Base-by-base conservation (phyloP, 2,888 invertebrate species). In the Ochropleura leucogaster region DNA sequence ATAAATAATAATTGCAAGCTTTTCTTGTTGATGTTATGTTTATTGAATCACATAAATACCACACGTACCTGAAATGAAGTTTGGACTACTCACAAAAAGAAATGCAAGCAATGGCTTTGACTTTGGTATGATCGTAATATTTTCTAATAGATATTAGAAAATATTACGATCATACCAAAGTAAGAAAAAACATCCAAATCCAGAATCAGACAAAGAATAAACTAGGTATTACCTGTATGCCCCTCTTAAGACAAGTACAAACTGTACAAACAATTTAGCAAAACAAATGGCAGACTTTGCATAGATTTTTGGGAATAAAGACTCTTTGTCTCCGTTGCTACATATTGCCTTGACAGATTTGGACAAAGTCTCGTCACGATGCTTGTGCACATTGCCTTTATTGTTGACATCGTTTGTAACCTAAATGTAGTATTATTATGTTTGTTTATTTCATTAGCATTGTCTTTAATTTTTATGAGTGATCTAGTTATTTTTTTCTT, bases 261-360 rank as follows among this genome's bases (percentile, higher is more conserved):
- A 71, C 65, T 67, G 47, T 80, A 78, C 80, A 74, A n/a, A n/a
- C 63, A 77, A 82, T 79, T 70, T 60, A 76, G 70, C 30, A 62
- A 77, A 64, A 73, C 70, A 79, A 76, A 80, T 81, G 68, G 59
- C 79, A 67, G 51, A 78, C 42, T 85, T 85, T 66, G 57, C 80
- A 86, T 82, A 84, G 68, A 80, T 77, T 83, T 85, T 83, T 84
- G 79, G 80, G 16, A 79, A 85, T 84, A 78, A 79, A 74, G 66
- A 30, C 49, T 76, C 77, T 84, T 85, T 84, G 82, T 86, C 44
- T 78, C 20, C 20, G 53, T 80, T 74, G 72, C 77, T 80, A 63
- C 85, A 76, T 73, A 46, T 78, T 76, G 66, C 86, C 84, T 87
- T 87, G 87, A 84, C 84, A 57, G 77, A 79, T 83, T 83, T 83